Percentiles rank a stretch among this genome's conserved stretches.
Evolutionary conservation across 2,113 vertebrate genomes (phyloP).

Genomic region (Butastur rufipennis): DNA sequence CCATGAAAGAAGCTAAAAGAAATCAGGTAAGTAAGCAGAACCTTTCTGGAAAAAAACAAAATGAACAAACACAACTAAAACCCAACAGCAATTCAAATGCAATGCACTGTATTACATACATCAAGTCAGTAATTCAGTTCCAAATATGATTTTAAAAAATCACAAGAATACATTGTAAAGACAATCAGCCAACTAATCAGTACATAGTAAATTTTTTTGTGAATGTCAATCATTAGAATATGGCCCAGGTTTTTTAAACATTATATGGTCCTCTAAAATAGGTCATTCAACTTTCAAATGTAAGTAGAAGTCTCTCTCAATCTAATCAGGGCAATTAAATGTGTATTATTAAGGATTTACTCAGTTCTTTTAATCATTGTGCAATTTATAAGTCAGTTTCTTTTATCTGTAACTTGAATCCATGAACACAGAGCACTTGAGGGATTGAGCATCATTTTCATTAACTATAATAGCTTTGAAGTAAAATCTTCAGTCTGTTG

Average conservation of each 20-base stretch:
- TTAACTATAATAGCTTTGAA: slow-evolving; percentile 64
- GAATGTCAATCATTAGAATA: background rate
- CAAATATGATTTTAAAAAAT: background rate
- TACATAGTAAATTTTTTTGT: background rate
- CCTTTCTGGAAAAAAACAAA: background rate
- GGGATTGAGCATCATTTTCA: slow-evolving; percentile 31
- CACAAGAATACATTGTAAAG: background rate
- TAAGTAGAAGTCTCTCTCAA: background rate
- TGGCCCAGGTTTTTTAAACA: background rate
- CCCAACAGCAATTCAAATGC: rapidly evolving
- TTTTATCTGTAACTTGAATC: slow-evolving; percentile 42
- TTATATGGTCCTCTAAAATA: background rate
- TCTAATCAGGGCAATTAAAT: slow-evolving; percentile 42
- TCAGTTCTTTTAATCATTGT: slow-evolving; percentile 36
- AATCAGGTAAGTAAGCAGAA: background rate
- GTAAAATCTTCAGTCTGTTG: slow-evolving; percentile 21
- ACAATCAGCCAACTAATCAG: background rate
- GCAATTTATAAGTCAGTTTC: background rate
- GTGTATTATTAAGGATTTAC: slow-evolving; percentile 1
- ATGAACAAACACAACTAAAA: background rate
- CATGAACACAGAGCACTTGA: slow-evolving; percentile 10
- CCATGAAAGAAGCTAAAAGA: background rate
- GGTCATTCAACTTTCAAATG: background rate
- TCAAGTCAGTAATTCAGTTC: background rate
- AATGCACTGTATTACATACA: background rate